Percentiles rank a stretch among this genome's conserved stretches.
These are phyloP conservation scores for Cotesia typhae DNA, from an alignment of 1,140 invertebrate species.

Conservation along the genomic window DNA sequence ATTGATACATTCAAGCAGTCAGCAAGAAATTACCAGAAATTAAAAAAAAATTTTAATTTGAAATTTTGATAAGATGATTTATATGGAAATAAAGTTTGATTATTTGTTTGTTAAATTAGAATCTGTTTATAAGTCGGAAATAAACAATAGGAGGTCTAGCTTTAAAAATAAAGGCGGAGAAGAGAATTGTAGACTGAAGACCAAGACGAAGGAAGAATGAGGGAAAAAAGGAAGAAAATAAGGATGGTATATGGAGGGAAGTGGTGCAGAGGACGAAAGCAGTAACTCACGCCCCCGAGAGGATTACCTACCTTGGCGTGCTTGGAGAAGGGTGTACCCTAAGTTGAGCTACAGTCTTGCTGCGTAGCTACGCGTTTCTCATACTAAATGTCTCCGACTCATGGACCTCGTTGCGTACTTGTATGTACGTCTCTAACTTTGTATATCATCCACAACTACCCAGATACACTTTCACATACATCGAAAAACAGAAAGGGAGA, in stretches of 20 bases:
- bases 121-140: conserved; percentile 34
- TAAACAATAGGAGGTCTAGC: conserved; percentile 10
- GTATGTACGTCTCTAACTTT: conserved; percentile 26
- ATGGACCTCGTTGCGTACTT: conserved; percentile 42
- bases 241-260: conserved; percentile 39
- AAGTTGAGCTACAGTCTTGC: conserved; percentile 65
- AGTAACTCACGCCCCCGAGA: conserved; percentile 68
- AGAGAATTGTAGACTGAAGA: conserved; percentile 29
- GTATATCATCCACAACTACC: conserved; percentile 44
- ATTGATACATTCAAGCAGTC: too few species aligned
- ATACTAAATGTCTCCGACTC: conserved; percentile 64
- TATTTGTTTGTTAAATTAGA: conserved; percentile 1
- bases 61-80: too few species aligned
- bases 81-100: too few species aligned
- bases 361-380: conserved; percentile 67
- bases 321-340: conserved; percentile 56
- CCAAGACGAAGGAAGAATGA: conserved; percentile 30
- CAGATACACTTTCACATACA: conserved; percentile 11
- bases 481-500: conserved; percentile 33
- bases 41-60: background rate
- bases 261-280: conserved; percentile 55
- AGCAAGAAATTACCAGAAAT: background rate
- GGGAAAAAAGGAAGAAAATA: conserved; percentile 22
- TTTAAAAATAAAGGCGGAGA: conserved; percentile 29
- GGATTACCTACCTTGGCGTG: conserved; percentile 66